phyloP scores from a whole-genome alignment of 2,113 vertebrate genomes.

The Neogobius melanostomus region DNA sequence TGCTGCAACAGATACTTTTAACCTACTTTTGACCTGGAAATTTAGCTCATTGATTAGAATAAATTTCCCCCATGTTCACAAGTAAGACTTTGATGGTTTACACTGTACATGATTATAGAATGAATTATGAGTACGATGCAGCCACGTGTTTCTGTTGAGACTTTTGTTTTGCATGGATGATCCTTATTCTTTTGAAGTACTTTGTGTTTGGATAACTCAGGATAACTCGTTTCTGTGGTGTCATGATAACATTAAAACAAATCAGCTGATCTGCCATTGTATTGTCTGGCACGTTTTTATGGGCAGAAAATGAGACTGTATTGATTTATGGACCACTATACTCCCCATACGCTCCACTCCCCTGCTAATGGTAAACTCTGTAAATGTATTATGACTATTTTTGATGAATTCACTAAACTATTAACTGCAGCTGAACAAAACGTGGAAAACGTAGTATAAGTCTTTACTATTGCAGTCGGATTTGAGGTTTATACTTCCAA shows the following conservation, averaged over 20 bases:
- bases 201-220: too few relatives aligned
- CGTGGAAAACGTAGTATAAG: too few relatives aligned
- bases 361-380: background rate
- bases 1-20: background rate
- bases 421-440: too few relatives aligned
- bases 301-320: background rate
- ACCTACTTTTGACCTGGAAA: background rate
- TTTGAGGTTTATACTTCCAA: too few relatives aligned
- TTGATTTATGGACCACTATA: background rate
- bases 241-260: too few relatives aligned
- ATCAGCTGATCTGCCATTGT: too few relatives aligned
- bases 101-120: too few relatives aligned
- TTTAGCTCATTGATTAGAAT: background rate
- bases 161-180: background rate
- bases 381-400: background rate
- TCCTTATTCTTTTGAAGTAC: background rate
- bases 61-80: background rate
- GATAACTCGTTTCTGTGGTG: too few relatives aligned
- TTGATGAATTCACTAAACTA: too few relatives aligned
- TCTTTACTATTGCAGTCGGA: too few relatives aligned
- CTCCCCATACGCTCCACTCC: background rate
- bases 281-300: background rate
- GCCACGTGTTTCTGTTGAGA: background rate
- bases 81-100: background rate
- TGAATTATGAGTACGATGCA: too few relatives aligned